phyloP scores from a whole-genome alignment of 2,113 vertebrate species.

The Muntiacus muntjak region DNA sequence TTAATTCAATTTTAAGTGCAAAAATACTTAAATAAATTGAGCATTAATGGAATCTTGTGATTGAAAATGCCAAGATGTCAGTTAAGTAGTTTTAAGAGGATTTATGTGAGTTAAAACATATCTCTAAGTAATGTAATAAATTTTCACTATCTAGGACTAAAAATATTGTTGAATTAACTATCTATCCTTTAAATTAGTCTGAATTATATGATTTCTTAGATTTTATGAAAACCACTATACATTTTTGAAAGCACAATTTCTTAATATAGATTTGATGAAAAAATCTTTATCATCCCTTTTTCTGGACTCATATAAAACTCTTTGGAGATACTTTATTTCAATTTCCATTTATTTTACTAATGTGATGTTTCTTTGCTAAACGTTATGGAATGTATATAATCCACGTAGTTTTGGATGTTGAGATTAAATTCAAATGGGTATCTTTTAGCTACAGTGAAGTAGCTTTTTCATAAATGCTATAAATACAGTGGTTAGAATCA shows the following conservation, averaged over 20 bases:
- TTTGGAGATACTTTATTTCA: background rate
- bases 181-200: conserved; percentile 20
- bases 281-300: conserved; percentile 2
- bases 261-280: background rate
- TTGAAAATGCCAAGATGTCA: conserved; percentile 45
- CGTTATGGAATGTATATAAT: background rate
- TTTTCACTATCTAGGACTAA: conserved; percentile 33
- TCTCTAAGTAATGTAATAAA: conserved; percentile 48
- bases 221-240: background rate
- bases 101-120: conserved; percentile 64
- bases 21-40: conserved; percentile 44
- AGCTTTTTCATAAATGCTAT: background rate
- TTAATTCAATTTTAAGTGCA: conserved; percentile 41
- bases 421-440: background rate
- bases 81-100: conserved; percentile 55
- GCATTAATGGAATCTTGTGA: conserved; percentile 21
- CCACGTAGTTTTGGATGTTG: background rate
- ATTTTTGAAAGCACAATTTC: background rate
- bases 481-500: background rate
- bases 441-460: background rate
- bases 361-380: background rate
- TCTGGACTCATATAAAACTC: conserved; percentile 40
- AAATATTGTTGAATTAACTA: conserved; percentile 6
- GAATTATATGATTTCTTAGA: background rate
- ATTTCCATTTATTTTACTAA: background rate